Evolutionary conservation across 1,140 invertebrate genomes (phyloP).

Genomic region (Dermatophagoides farinae): DNA sequence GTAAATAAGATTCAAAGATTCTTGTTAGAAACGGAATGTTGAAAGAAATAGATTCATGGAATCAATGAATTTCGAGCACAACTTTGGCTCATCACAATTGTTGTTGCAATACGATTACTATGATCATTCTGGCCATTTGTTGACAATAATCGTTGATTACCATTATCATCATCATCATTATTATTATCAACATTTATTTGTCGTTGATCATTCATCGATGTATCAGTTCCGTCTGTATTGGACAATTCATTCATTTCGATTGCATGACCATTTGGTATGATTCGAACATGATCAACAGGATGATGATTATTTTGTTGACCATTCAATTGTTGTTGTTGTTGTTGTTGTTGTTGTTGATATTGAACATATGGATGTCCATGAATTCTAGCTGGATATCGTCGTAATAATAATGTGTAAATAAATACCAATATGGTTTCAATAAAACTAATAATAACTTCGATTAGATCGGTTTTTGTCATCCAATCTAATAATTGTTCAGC

Average conservation of each 20-base stretch:
- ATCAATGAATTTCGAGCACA: no score
- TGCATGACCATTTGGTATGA: not conserved
- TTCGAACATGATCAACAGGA: not conserved
- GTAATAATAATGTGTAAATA: not conserved
- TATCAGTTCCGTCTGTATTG: not conserved
- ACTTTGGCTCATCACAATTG: no score
- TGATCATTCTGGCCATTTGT: no score
- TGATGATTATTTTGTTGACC: not conserved
- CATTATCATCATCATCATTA: not conserved
- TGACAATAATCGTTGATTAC: no score
- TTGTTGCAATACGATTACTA: no score
- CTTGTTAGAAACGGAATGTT: no score
- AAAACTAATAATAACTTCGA: not conserved
- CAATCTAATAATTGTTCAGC: not conserved
- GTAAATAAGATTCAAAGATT: no score
- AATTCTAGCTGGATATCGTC: not conserved
- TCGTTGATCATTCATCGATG: not conserved
- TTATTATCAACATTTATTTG: not conserved
- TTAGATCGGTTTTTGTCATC: not conserved
- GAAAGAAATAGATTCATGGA: no score
- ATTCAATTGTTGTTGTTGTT: not conserved
- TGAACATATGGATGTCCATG: not conserved
- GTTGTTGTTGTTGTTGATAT: not conserved
- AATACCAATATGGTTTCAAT: not conserved
- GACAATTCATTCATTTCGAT: conserved; percentile 1